Conservation (phyloP, 2,888 invertebrate species). For the Agapostemon virescens region DNA sequence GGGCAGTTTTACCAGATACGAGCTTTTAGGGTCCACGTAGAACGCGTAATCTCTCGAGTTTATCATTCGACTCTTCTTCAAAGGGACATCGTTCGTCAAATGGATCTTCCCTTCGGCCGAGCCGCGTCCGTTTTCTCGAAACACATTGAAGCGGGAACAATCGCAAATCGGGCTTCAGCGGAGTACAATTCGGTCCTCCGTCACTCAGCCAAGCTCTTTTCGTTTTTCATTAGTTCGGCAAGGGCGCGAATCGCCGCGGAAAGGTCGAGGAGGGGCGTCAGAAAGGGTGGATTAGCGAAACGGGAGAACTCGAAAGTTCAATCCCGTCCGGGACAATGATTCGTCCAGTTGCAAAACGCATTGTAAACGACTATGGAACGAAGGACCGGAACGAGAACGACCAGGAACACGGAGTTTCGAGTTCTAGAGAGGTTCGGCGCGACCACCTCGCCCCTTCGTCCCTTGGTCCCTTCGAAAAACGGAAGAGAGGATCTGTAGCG, state of each 20-base stretch:
- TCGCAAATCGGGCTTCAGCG: neutral
- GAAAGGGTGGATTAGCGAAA: slow-evolving; percentile 36
- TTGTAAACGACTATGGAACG: slow-evolving; percentile 21
- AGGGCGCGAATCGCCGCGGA: neutral
- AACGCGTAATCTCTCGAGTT: neutral
- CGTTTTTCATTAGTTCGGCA: slow-evolving; percentile 9
- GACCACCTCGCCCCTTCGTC: no score
- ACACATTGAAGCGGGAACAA: neutral
- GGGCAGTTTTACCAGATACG: neutral
- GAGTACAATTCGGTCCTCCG: slow-evolving; percentile 1
- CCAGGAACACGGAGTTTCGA: slow-evolving; percentile 30
- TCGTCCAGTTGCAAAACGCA: slow-evolving; percentile 29
- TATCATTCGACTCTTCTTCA: neutral
- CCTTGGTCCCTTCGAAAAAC: slow-evolving; percentile 11
- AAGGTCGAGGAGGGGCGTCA: neutral
- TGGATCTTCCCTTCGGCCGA: neutral
- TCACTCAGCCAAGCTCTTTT: neutral
- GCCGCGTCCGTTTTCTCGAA: neutral
- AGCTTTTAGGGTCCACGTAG: neutral
- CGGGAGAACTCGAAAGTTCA: slow-evolving; percentile 41
- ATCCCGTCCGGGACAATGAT: slow-evolving; percentile 26
- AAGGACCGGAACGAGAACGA: no score
- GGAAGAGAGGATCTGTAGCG: neutral
- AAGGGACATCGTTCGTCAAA: neutral
- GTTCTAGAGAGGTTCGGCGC: slow-evolving; percentile 39